phyloP scores from a whole-genome alignment of 2,888 invertebrate species.

The Epinotia demarniana region DNA sequence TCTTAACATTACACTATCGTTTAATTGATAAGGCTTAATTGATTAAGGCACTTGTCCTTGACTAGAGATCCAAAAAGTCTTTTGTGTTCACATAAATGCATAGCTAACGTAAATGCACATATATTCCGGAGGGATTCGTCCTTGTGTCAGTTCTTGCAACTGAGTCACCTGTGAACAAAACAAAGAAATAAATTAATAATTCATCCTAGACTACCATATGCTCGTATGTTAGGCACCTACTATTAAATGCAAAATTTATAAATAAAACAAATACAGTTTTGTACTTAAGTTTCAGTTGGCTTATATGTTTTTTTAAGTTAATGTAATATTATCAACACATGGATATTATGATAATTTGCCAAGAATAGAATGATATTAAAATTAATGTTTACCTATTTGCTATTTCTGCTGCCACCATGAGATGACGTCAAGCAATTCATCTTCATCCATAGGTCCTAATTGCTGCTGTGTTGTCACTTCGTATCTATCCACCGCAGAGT shows the following conservation, averaged over 20 bases:
- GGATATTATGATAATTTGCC: not conserved
- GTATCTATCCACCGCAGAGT: conserved; percentile 76
- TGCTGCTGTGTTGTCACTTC: conserved; percentile 79
- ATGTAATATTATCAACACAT: not conserved
- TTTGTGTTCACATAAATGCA: conserved; percentile 74
- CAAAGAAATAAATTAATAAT: conserved; percentile 48
- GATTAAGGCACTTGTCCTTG: conserved; percentile 80
- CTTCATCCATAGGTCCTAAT: conserved; percentile 92
- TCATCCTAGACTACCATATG: not conserved
- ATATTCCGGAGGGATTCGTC: conserved; percentile 76
- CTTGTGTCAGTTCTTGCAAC: conserved; percentile 54
- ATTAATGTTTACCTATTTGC: conserved; percentile 64
- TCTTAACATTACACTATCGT: conserved; percentile 42
- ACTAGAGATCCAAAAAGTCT: conserved; percentile 82
- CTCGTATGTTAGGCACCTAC: not conserved
- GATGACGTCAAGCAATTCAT: conserved; percentile 93
- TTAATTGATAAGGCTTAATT: conserved; percentile 56
- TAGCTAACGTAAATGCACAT: conserved; percentile 66
- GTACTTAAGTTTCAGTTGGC: no score
- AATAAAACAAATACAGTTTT: not conserved
- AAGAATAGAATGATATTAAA: not conserved
- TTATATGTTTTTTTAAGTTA: not conserved
- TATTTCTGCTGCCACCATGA: conserved; percentile 93
- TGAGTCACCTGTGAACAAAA: conserved; percentile 70
- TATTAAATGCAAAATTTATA: not conserved